Evolutionary conservation across 2,113 vertebrate genomes (phyloP).

Genomic region (Passerina amoena): DNA sequence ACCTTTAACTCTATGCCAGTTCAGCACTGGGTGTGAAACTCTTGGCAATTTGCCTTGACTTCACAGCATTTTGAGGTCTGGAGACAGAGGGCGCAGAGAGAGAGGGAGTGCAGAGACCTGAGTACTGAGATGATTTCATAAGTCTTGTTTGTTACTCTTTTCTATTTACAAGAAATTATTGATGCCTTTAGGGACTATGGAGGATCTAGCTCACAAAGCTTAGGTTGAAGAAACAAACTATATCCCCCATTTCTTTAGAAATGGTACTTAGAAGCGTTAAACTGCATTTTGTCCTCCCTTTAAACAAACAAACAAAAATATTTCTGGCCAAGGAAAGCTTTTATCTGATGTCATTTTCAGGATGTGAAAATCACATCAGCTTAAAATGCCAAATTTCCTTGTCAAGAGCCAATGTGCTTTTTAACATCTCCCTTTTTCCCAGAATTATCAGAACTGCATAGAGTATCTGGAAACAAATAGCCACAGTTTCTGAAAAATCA

Average conservation of each 20-base stretch:
- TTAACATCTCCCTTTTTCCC: background rate
- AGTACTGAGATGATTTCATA: background rate
- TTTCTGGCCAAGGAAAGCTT: background rate
- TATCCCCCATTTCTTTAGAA: background rate
- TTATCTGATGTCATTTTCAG: background rate
- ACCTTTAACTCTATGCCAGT: slow-evolving; percentile 31
- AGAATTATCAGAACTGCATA: background rate
- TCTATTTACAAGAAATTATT: background rate
- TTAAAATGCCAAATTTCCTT: background rate
- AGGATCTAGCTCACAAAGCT: background rate
- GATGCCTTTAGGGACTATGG: background rate
- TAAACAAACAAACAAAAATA: background rate
- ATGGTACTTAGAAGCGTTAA: background rate
- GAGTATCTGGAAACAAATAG: background rate
- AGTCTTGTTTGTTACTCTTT: background rate
- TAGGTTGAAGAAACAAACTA: background rate
- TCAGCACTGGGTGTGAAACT: slow-evolving; percentile 17
- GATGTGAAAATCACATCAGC: background rate
- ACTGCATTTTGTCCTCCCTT: background rate
- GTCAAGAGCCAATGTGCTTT: background rate
- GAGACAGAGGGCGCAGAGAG: background rate
- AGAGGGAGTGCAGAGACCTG: background rate
- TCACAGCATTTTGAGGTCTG: slow-evolving; percentile 5
- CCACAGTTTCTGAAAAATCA: background rate
- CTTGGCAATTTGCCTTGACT: slow-evolving; percentile 2